A percentile compares a stretch with the other conserved stretches of the same genome.
Evolutionary conservation across 2,113 vertebrate species (phyloP).

Genomic region (Barbus barbus): DNA sequence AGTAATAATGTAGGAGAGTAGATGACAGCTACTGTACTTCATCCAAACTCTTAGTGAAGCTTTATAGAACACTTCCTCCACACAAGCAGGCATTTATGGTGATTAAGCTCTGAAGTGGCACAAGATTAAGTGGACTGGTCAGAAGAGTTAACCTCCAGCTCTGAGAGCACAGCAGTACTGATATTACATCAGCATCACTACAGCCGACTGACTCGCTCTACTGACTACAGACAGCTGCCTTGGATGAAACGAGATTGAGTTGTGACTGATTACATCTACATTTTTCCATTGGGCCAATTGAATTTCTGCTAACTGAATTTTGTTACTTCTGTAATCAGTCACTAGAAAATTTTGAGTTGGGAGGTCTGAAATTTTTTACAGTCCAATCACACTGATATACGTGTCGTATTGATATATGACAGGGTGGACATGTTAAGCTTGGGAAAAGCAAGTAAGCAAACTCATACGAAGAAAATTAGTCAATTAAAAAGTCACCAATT

Average conservation of each 20-base stretch:
- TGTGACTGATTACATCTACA: too few species aligned
- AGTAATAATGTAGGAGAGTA: neutral
- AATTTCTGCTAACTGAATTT: too few species aligned
- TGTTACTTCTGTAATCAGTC: too few species aligned
- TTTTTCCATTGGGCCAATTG: too few species aligned
- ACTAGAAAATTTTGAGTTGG: too few species aligned
- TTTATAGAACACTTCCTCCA: neutral
- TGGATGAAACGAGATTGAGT: neutral
- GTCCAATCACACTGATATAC: too few species aligned
- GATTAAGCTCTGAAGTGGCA: conserved; percentile 11
- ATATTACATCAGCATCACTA: neutral
- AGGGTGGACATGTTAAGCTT: too few species aligned
- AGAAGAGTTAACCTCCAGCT: conserved; percentile 21
- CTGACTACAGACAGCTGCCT: neutral
- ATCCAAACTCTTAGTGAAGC: neutral
- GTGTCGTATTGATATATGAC: too few species aligned
- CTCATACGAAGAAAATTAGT: too few species aligned
- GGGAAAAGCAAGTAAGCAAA: too few species aligned
- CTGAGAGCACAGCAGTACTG: neutral
- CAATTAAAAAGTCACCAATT: too few species aligned
- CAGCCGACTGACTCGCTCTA: neutral
- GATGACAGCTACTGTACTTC: neutral
- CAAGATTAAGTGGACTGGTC: conserved; percentile 21
- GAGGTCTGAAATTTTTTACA: too few species aligned
- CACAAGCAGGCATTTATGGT: neutral